A percentile compares a stretch with the other conserved stretches of the same genome.
These are phyloP conservation scores for Nematolebias whitei DNA, from an alignment of 2,113 vertebrate genomes.

Conservation along the genomic window DNA sequence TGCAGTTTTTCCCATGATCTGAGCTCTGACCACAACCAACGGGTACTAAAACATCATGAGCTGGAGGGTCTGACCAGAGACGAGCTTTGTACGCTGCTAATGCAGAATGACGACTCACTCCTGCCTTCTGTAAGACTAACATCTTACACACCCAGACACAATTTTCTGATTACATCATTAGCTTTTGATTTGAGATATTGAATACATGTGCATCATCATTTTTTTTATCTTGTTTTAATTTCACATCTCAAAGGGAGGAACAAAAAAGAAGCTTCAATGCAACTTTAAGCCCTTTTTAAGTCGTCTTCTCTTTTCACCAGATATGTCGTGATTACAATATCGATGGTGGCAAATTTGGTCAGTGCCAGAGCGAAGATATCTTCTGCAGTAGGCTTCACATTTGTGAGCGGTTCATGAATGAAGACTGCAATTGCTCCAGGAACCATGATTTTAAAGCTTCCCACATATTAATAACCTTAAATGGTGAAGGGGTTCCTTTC, in stretches of 20 bases:
- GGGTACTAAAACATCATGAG: constrained; percentile 19
- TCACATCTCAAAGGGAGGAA: neutral
- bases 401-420: constrained; percentile 63
- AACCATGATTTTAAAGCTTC: constrained; percentile 64
- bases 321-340: constrained; percentile 78
- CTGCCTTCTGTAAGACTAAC: constrained; percentile 65
- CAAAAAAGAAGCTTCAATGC: neutral
- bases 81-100: constrained; percentile 69
- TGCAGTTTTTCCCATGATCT: constrained; percentile 72
- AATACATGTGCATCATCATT: neutral
- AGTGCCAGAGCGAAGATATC: constrained; percentile 35
- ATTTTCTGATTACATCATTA: too few species aligned
- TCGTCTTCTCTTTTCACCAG: constrained; percentile 35
- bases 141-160: neutral
- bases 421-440: constrained; percentile 61
- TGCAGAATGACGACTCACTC: constrained; percentile 70
- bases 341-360: constrained; percentile 52
- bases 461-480: constrained; percentile 61
- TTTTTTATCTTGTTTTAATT: neutral
- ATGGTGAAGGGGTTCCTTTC: constrained; percentile 35
- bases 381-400: constrained; percentile 74
- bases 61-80: constrained; percentile 57
- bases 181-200: too few species aligned
- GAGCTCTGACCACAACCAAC: constrained; percentile 39
- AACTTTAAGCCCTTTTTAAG: neutral